A percentile compares a stretch with the other conserved stretches of the same genome.
Conservation (phyloP, 2,888 invertebrate species). For the Siphonodentalium dalli region DNA sequence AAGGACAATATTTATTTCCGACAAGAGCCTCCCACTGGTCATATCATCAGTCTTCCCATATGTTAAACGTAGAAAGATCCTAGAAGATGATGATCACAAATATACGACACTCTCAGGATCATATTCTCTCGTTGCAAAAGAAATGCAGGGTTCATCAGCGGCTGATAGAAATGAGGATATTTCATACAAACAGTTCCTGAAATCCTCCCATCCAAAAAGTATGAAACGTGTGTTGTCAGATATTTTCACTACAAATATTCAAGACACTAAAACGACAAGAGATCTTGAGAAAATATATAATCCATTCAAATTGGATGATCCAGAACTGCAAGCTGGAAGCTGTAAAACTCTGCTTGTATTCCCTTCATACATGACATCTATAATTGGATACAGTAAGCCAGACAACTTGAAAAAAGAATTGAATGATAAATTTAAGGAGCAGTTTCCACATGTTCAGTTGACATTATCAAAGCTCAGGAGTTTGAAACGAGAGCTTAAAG, state of each 20-base stretch:
- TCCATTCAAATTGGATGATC: constrained; percentile 90
- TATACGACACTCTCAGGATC: constrained; percentile 61
- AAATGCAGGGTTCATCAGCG: constrained; percentile 82
- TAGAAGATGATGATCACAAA: constrained; percentile 1
- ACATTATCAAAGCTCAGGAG: constrained; percentile 95
- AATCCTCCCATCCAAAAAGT: no score
- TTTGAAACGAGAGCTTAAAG: constrained; percentile 88
- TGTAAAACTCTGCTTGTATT: constrained; percentile 68
- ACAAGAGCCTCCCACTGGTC: constrained; percentile 78
- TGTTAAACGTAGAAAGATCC: constrained; percentile 64
- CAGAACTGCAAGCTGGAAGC: constrained; percentile 69
- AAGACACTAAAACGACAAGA: background rate
- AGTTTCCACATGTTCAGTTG: constrained; percentile 92
- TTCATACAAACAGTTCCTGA: constrained; percentile 84
- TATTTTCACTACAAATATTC: no score
- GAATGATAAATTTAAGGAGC: constrained; percentile 94
- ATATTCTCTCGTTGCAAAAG: constrained; percentile 77
- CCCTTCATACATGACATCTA: constrained; percentile 76
- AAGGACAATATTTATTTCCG: constrained; percentile 76
- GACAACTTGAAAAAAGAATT: constrained; percentile 95
- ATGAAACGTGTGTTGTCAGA: no score
- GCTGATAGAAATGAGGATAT: constrained; percentile 85
- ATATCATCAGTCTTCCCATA: constrained; percentile 89
- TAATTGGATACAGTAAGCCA: constrained; percentile 95
- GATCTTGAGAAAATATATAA: constrained; percentile 71